Percentiles rank a stretch among this genome's conserved stretches.
phyloP scores from a whole-genome alignment of 2,113 vertebrate genomes.

The Mirza zaza region DNA sequence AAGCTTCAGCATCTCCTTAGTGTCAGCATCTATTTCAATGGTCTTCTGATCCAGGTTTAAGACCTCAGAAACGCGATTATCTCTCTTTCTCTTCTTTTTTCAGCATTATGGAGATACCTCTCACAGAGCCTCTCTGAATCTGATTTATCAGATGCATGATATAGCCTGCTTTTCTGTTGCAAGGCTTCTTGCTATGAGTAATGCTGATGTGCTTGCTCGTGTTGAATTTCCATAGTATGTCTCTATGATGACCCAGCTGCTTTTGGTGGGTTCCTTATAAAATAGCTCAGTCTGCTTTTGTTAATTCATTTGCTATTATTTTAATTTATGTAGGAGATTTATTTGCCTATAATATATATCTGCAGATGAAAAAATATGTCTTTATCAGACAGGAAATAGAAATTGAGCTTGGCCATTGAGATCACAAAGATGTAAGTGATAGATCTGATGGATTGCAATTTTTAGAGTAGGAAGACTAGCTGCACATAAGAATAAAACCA shows the following conservation, averaged over 20 bases:
- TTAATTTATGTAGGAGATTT: not conserved
- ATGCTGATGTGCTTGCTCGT: not conserved
- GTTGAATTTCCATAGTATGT: not conserved
- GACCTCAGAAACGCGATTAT: not conserved
- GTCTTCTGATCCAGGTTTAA: not conserved
- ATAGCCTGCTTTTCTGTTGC: not conserved
- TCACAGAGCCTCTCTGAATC: not conserved
- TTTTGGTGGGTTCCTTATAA: not conserved
- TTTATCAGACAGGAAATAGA: not conserved
- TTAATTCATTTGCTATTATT: not conserved
- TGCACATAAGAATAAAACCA: not conserved
- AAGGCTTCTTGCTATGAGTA: not conserved
- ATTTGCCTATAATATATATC: not conserved
- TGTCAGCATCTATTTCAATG: not conserved
- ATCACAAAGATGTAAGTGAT: not conserved
- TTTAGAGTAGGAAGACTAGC: not conserved
- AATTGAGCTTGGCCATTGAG: not conserved
- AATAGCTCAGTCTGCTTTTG: not conserved
- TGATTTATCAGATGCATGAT: not conserved
- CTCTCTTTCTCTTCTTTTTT: not conserved
- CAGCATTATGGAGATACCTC: not conserved
- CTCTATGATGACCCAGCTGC: not conserved
- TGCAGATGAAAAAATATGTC: not conserved
- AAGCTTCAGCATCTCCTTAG: not conserved
- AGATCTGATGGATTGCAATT: not conserved